Evolutionary conservation across 2,113 vertebrate genomes (phyloP).

Genomic region (Hydrochoerus hydrochaeris): DNA sequence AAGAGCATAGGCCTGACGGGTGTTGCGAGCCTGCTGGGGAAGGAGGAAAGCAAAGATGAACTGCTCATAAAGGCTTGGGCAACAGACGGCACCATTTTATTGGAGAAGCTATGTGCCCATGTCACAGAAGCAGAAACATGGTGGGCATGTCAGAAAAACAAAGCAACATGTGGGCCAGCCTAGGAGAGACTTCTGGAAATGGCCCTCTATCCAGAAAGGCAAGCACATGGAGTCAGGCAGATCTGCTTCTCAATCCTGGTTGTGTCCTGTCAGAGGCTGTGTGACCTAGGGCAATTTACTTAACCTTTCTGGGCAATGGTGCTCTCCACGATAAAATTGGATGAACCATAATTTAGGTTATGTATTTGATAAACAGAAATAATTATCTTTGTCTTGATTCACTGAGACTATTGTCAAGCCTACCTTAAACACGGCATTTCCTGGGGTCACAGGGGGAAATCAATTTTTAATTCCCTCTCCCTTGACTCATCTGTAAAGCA

Average conservation of each 20-base stretch:
- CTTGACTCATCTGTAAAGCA: background rate
- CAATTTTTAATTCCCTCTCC: background rate
- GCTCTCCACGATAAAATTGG: background rate
- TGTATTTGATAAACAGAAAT: background rate
- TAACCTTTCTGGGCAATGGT: background rate
- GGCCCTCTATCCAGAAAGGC: rapidly evolving
- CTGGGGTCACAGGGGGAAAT: background rate
- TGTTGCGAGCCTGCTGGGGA: background rate
- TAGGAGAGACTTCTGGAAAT: background rate
- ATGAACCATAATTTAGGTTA: background rate
- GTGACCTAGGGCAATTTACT: background rate
- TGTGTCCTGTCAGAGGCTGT: background rate
- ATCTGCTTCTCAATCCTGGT: background rate
- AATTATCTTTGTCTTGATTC: background rate
- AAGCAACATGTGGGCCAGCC: background rate
- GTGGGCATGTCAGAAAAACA: background rate
- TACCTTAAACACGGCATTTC: background rate
- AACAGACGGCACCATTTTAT: background rate
- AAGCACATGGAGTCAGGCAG: rapidly evolving
- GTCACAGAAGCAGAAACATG: background rate
- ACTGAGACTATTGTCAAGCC: background rate
- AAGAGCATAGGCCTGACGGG: background rate
- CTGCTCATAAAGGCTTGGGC: background rate
- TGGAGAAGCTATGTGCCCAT: background rate
- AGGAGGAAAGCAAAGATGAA: background rate